Evolutionary conservation across 2,797 vertebrate genomes (phyloP).

Genomic region (Tokudaia muenninki): DNA sequence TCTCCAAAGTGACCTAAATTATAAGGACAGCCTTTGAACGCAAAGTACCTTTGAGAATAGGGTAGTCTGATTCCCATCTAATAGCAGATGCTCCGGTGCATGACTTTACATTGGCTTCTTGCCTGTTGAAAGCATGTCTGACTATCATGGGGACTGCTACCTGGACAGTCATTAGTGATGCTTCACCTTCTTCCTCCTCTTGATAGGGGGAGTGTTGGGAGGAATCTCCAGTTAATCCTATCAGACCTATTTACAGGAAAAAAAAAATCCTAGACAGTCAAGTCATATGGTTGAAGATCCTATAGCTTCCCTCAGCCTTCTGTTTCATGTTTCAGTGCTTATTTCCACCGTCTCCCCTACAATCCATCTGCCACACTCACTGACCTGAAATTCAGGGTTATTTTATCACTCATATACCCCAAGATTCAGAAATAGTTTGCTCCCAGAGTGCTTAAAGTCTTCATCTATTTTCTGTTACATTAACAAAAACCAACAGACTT

Average conservation of each 20-base stretch:
- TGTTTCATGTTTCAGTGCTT: neutral
- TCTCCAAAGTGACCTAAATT: conserved; percentile 22
- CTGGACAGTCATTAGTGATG: neutral
- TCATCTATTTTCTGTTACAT: neutral
- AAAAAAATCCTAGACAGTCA: neutral
- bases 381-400: neutral
- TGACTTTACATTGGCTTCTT: neutral
- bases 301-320: neutral
- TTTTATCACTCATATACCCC: neutral
- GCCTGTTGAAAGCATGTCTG: neutral
- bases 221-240: neutral
- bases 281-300: neutral
- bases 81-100: conserved; percentile 8
- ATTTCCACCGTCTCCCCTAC: neutral
- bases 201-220: neutral
- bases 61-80: neutral
- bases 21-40: conserved; percentile 1
- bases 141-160: neutral
- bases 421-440: conserved; percentile 25
- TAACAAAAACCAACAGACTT: neutral
- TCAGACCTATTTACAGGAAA: neutral
- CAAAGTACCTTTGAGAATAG: neutral
- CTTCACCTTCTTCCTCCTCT: neutral
- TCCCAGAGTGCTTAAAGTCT: conserved; percentile 4
- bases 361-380: neutral